Percentiles rank a stretch among this genome's conserved stretches.
Evolutionary conservation across 2,888 invertebrate genomes (phyloP).

Genomic region (Melangyna quadrimaculata): DNA sequence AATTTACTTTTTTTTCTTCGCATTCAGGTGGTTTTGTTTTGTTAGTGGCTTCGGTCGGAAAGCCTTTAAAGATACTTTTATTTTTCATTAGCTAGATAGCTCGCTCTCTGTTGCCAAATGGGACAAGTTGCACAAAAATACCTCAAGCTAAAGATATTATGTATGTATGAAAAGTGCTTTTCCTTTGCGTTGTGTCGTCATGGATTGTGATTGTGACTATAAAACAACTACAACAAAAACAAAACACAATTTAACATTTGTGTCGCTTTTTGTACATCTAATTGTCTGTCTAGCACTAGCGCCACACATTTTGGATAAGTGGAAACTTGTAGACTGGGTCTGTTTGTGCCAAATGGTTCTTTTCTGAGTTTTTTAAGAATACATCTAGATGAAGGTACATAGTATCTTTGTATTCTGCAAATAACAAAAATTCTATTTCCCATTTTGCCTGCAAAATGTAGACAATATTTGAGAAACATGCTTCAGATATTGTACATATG

Average conservation of each 20-base stretch:
- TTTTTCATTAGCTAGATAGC: constrained; percentile 35
- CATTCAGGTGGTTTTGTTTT: not conserved
- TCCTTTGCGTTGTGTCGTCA: constrained; percentile 39
- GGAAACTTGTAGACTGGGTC: constrained; percentile 57
- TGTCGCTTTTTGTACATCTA: constrained; percentile 27
- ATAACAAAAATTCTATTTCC: constrained; percentile 30
- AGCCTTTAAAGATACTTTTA: constrained; percentile 47
- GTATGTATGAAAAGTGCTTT: constrained; percentile 10
- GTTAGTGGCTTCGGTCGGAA: not conserved
- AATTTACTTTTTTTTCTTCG: not conserved
- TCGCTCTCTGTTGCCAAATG: constrained; percentile 11
- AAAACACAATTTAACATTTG: constrained; percentile 54
- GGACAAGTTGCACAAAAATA: not conserved
- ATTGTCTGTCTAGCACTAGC: constrained; percentile 59
- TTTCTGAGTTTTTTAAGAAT: not conserved
- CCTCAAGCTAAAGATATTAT: constrained; percentile 10
- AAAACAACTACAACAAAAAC: not conserved
- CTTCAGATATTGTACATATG: not conserved
- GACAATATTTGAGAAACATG: not conserved
- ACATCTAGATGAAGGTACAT: not conserved
- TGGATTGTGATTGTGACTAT: constrained; percentile 55
- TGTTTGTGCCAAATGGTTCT: constrained; percentile 44
- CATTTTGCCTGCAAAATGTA: not conserved
- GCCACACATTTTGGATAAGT: constrained; percentile 63
- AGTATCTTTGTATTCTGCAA: not conserved